Evolutionary conservation across 2,888 invertebrate genomes (phyloP).

Genomic region (Sussaba pulchella): DNA sequence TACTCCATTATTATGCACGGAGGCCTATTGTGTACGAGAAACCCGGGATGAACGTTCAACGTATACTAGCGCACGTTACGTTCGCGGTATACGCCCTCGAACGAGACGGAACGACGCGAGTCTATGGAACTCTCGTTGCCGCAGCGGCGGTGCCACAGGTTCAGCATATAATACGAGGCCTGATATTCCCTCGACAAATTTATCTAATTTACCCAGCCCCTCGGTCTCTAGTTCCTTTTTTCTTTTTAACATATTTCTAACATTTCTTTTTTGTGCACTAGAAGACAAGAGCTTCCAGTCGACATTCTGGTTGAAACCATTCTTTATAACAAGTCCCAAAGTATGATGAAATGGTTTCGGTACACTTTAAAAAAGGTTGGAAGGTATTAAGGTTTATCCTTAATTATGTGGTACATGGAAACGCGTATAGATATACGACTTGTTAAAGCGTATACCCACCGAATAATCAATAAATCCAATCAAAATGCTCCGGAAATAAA

Average conservation of each 20-base stretch:
- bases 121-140: slow-evolving; percentile 30
- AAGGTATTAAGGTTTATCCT: too few relatives aligned
- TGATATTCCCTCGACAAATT: slow-evolving; percentile 38
- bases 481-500: too few relatives aligned
- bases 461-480: too few relatives aligned
- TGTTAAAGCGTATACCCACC: too few relatives aligned
- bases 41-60: slow-evolving; percentile 68
- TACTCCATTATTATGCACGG: slow-evolving; percentile 81
- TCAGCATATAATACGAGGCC: slow-evolving; percentile 28
- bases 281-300: neutral
- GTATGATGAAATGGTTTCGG: too few relatives aligned
- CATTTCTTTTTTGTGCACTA: neutral
- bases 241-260: slow-evolving; percentile 10
- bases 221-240: neutral
- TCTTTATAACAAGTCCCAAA: too few relatives aligned
- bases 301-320: too few relatives aligned
- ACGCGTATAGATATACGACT: too few relatives aligned
- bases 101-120: slow-evolving; percentile 31
- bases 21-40: slow-evolving; percentile 78
- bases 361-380: too few relatives aligned
- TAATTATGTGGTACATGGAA: too few relatives aligned
- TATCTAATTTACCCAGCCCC: slow-evolving; percentile 38
- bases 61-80: slow-evolving; percentile 11
- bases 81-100: slow-evolving; percentile 23
- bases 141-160: slow-evolving; percentile 52